phyloP scores from a whole-genome alignment of 2,888 invertebrate genomes.

The Heliconius ethilla region DNA sequence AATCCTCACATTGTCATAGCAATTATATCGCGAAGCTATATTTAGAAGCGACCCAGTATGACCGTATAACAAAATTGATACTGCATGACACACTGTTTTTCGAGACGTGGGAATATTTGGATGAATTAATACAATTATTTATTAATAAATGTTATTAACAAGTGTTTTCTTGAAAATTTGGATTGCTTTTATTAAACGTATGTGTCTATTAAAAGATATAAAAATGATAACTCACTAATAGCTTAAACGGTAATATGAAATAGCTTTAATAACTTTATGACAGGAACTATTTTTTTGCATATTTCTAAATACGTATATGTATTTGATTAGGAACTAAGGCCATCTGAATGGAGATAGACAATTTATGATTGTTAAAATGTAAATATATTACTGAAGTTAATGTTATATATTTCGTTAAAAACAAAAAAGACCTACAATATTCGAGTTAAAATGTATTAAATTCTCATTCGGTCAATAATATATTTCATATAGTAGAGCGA shows the following conservation, averaged over 20 bases:
- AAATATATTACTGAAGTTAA: background rate
- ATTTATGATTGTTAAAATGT: background rate
- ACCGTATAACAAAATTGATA: slow-evolving; percentile 38
- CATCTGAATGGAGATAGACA: background rate
- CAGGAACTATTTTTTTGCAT: background rate
- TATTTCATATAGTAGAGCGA: slow-evolving; percentile 26
- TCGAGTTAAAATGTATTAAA: background rate
- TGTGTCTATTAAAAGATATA: no score
- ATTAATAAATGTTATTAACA: background rate
- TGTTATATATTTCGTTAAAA: background rate
- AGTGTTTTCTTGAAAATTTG: background rate
- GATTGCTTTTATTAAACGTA: background rate
- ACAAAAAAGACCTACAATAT: background rate
- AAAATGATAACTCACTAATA: background rate
- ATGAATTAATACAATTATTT: slow-evolving; percentile 17
- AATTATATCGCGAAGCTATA: slow-evolving; percentile 38
- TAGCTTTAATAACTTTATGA: background rate
- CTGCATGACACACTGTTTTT: slow-evolving; percentile 35
- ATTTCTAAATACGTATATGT: background rate
- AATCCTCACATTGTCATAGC: slow-evolving; percentile 34
- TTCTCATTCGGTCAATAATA: slow-evolving; percentile 26
- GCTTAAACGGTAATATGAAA: background rate
- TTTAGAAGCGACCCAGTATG: slow-evolving; percentile 39
- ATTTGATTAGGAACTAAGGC: background rate
- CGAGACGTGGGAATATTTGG: slow-evolving; percentile 36